phyloP scores from a whole-genome alignment of 1,140 invertebrate genomes.

The Dinoponera quadriceps region DNA sequence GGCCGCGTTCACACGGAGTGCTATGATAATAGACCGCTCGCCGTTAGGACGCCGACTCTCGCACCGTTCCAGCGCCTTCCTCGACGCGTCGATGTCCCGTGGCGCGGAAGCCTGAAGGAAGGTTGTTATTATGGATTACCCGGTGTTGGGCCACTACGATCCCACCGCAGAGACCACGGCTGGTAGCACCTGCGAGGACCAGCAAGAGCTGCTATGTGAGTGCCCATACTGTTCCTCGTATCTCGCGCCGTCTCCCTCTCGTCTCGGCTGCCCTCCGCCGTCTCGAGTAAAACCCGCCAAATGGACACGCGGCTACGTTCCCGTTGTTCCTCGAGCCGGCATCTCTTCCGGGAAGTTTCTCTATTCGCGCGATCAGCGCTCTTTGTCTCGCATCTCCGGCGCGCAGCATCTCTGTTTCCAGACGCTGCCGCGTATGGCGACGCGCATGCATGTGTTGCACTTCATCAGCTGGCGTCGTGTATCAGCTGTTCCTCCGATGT shows the following conservation, averaged over 20 bases:
- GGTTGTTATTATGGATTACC: slow-evolving; percentile 77
- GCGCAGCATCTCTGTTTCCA: background rate
- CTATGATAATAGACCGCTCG: slow-evolving; percentile 65
- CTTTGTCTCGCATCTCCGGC: background rate
- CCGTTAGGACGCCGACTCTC: slow-evolving; percentile 19
- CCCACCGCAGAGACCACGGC: slow-evolving; percentile 72
- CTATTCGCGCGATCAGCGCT: background rate
- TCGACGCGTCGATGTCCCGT: slow-evolving; percentile 45
- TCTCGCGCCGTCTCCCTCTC: background rate
- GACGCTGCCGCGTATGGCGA: background rate
- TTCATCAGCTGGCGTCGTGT: slow-evolving; percentile 21
- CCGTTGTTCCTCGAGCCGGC: background rate
- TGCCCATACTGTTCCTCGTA: slow-evolving; percentile 19
- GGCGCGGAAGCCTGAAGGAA: slow-evolving; percentile 53
- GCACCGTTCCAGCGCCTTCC: background rate
- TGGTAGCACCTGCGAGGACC: slow-evolving; percentile 59
- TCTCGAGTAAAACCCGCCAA: slow-evolving; percentile 35
- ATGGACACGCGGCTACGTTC: background rate
- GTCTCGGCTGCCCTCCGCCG: too few species aligned
- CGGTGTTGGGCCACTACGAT: slow-evolving; percentile 79
- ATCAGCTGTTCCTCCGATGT: slow-evolving; percentile 35
- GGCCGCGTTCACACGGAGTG: slow-evolving; percentile 15
- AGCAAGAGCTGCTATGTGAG: slow-evolving; percentile 81
- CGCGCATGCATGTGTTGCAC: background rate
- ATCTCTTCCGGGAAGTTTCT: slow-evolving; percentile 23